Percentiles rank a stretch among this genome's conserved stretches.
Conservation (phyloP, 2,888 invertebrate species). For the Rotaria magnacalcarata region DNA sequence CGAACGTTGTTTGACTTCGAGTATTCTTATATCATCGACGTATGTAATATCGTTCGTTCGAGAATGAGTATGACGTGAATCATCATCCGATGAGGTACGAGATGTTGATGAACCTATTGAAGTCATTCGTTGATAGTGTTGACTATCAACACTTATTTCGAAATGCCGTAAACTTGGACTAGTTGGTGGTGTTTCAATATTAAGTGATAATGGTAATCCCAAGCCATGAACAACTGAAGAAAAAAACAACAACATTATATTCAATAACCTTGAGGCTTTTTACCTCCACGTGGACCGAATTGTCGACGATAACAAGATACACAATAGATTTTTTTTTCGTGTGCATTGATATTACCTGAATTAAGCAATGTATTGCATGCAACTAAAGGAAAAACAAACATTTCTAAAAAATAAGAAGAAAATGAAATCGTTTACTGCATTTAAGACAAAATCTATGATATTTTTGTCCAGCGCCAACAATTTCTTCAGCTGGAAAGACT, state of each 20-base stretch:
- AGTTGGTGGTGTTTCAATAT: neutral
- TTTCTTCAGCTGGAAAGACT: constrained; percentile 44
- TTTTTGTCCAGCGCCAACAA: constrained; percentile 40
- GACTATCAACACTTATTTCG: neutral
- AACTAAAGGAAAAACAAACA: neutral
- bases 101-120: neutral
- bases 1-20: neutral
- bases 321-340: constrained; percentile 40
- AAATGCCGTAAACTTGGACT: neutral
- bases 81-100: neutral
- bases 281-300: constrained; percentile 41
- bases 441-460: constrained; percentile 45
- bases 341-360: constrained; percentile 41
- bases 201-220: neutral
- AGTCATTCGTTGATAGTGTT: neutral
- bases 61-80: neutral
- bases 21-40: neutral
- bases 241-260: neutral
- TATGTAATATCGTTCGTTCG: neutral
- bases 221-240: neutral
- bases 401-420: no score
- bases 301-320: constrained; percentile 40
- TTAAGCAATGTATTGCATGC: constrained; percentile 42
- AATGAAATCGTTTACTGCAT: neutral
- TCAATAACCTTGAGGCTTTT: no score